Conservation (phyloP, 2,888 invertebrate species). For the Melieria crassipennis region DNA sequence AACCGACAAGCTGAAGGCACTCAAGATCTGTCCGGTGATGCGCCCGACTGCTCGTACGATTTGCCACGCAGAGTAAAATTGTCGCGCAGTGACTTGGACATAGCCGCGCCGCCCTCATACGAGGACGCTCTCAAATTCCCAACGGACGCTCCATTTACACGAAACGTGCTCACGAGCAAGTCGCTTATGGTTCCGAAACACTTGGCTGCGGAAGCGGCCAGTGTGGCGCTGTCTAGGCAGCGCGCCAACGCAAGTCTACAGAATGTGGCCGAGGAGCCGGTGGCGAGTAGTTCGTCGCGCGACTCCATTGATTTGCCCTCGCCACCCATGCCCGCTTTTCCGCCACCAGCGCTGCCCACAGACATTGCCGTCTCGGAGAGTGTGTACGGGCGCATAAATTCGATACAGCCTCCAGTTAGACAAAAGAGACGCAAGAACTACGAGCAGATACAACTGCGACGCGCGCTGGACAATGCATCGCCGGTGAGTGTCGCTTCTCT, state of each 20-base stretch:
- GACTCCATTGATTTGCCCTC: conserved; percentile 48
- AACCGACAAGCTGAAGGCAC: conserved; percentile 55
- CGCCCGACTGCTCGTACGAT: conserved; percentile 57
- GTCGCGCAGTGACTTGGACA: conserved; percentile 40
- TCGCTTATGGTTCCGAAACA: conserved; percentile 47
- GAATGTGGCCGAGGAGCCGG: conserved; percentile 31
- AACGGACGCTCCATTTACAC: conserved; percentile 27
- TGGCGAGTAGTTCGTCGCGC: conserved; percentile 42
- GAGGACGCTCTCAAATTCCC: conserved; percentile 53
- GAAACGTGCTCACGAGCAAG: conserved; percentile 41
- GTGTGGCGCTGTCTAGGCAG: conserved; percentile 41
- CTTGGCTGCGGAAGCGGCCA: conserved; percentile 47
- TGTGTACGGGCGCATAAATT: conserved; percentile 52
- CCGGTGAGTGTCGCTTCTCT: conserved; percentile 39
- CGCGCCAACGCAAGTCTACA: conserved; percentile 41
- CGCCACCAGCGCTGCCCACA: conserved; percentile 58
- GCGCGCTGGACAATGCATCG: conserved; percentile 34
- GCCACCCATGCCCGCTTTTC: conserved; percentile 61
- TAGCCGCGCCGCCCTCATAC: conserved; percentile 57
- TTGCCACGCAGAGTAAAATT: conserved; percentile 55
- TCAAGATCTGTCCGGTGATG: conserved; percentile 48
- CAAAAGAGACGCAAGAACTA: conserved; percentile 59
- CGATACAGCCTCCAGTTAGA: conserved; percentile 53
- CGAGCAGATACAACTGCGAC: conserved; percentile 57
- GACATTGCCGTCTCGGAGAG: conserved; percentile 43